Percentiles rank a stretch among this genome's conserved stretches.
phyloP scores from a whole-genome alignment of 2,113 vertebrate genomes.

The Nothocercus julius region DNA sequence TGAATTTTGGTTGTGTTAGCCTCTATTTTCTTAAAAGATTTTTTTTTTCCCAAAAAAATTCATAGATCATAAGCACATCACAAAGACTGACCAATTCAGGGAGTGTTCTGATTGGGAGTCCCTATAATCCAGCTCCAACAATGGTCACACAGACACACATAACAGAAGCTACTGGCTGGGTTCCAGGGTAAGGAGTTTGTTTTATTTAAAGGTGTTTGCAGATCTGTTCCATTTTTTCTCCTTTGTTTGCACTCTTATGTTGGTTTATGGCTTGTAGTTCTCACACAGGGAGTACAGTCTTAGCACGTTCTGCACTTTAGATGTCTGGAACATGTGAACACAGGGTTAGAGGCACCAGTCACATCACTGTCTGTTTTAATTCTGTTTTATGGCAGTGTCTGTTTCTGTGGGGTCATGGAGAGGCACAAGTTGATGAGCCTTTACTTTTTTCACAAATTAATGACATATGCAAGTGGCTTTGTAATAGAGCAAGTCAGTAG shows the following conservation, averaged over 20 bases:
- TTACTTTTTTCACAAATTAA: not conserved
- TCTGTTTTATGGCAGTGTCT: not conserved
- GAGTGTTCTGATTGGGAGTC: constrained; percentile 83
- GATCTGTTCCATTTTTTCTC: not conserved
- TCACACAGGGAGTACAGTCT: not conserved
- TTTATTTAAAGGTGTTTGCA: not conserved
- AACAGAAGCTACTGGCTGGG: constrained; percentile 81
- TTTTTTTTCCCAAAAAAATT: not conserved
- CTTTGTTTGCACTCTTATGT: not conserved
- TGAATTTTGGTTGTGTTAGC: not conserved
- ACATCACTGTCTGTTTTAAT: not conserved
- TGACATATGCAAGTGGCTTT: not conserved
- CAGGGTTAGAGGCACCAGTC: not conserved
- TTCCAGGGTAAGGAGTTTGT: constrained; percentile 78
- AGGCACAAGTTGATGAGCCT: not conserved
- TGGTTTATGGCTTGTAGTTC: not conserved
- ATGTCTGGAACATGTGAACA: not conserved
- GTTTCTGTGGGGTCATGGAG: not conserved
- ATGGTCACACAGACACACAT: constrained; percentile 87
- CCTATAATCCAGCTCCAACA: constrained; percentile 78
- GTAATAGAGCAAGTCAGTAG: not conserved
- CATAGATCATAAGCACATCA: constrained; percentile 87
- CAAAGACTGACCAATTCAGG: constrained; percentile 83
- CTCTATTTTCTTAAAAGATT: not conserved
- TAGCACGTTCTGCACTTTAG: not conserved